A percentile compares a stretch with the other conserved stretches of the same genome.
phyloP scores from a whole-genome alignment of 2,888 invertebrate genomes.

The Cataglyphis albicans region DNA sequence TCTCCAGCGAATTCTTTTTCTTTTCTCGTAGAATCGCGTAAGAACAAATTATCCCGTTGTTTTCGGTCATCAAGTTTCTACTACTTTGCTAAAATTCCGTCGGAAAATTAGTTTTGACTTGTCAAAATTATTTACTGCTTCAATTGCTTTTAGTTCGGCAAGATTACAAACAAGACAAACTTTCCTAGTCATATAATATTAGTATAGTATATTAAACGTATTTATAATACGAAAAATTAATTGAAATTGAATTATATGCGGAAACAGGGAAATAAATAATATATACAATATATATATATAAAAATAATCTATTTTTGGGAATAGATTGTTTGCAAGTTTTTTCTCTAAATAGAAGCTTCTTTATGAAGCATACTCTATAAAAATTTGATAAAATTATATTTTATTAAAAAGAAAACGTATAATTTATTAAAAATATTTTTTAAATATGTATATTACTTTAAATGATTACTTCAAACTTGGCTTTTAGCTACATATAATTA shows the following conservation, averaged over 20 bases:
- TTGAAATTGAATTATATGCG: background rate
- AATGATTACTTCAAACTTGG: background rate
- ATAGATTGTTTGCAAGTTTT: background rate
- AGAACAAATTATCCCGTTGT: constrained; percentile 37
- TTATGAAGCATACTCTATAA: background rate
- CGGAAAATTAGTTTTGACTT: constrained; percentile 15
- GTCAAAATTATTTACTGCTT: constrained; percentile 38
- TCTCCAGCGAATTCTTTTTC: constrained; percentile 29
- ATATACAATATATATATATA: background rate
- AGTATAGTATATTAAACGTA: background rate
- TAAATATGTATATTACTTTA: background rate
- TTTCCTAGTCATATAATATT: background rate
- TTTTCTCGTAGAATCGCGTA: background rate
- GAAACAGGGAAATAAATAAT: background rate
- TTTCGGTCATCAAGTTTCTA: constrained; percentile 11
- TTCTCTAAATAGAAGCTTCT: background rate
- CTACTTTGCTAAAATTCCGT: background rate
- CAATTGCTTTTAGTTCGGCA: constrained; percentile 2
- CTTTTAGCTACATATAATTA: background rate
- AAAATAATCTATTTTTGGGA: background rate
- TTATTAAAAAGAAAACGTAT: background rate
- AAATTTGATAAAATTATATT: background rate
- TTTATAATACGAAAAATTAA: background rate
- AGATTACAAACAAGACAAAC: constrained; percentile 13
- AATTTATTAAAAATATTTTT: background rate